Conservation (phyloP, 2,113 vertebrate genomes). For the Pavo muticus region DNA sequence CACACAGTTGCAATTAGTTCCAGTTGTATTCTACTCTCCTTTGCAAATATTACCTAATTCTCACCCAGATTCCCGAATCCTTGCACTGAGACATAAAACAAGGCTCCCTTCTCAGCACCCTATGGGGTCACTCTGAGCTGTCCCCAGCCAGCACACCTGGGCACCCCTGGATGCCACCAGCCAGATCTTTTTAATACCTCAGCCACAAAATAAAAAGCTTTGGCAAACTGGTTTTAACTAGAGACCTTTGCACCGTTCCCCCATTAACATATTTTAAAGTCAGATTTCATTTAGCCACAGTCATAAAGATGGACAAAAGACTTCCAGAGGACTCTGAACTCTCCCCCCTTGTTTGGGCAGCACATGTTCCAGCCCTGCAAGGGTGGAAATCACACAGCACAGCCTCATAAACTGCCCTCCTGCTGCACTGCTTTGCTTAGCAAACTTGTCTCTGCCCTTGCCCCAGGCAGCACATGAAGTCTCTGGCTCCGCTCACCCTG, state of each 20-base stretch:
- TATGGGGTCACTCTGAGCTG: background rate
- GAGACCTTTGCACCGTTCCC: background rate
- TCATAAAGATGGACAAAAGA: background rate
- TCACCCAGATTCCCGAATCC: slow-evolving; percentile 21
- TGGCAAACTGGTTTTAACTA: background rate
- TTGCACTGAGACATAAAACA: background rate
- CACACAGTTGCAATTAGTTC: background rate
- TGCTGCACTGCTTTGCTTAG: background rate
- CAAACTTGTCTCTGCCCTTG: background rate
- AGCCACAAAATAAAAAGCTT: background rate
- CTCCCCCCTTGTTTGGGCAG: background rate
- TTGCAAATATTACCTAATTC: slow-evolving; percentile 52
- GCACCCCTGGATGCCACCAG: background rate
- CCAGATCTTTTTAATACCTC: background rate
- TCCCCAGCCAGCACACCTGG: background rate
- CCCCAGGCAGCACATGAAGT: background rate
- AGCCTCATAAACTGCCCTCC: background rate
- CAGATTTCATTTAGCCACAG: background rate
- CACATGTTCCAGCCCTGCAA: background rate
- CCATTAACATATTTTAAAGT: background rate
- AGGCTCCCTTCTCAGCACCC: background rate
- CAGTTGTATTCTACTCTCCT: background rate
- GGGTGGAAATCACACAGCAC: background rate
- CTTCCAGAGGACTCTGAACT: background rate
- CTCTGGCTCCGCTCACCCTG: background rate